These are phyloP conservation scores for Pecten maximus DNA, from an alignment of 2,888 invertebrate species.

Conservation along the genomic window DNA sequence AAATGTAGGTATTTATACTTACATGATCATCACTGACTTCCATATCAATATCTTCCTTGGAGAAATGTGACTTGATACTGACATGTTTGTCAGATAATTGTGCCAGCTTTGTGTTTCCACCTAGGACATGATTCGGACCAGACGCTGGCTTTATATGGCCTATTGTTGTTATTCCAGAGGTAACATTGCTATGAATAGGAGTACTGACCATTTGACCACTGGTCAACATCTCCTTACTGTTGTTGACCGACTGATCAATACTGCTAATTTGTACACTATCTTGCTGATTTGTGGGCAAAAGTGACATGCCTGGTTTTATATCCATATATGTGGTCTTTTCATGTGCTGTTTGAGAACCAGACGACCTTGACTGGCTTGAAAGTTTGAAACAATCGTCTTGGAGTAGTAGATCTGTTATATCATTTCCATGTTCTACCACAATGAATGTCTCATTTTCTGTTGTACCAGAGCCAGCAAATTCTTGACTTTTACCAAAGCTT, in stretches of 20 bases:
- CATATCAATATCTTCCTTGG: neutral
- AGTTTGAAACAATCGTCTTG: neutral
- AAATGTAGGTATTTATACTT: neutral
- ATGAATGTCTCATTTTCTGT: neutral
- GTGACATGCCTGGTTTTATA: neutral
- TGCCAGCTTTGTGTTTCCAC: neutral
- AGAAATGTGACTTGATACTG: neutral
- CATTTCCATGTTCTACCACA: neutral
- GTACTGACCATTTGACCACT: neutral
- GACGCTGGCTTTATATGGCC: neutral
- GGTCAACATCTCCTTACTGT: neutral
- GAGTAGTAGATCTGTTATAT: neutral
- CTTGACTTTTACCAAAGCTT: neutral
- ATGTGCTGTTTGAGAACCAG: neutral
- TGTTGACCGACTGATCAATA: neutral
- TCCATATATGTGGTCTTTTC: neutral
- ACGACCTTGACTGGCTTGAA: neutral
- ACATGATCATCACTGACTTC: neutral
- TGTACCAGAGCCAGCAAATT: neutral
- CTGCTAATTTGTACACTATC: neutral
- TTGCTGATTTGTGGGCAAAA: neutral
- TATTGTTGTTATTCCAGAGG: neutral
- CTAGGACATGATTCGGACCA: neutral
- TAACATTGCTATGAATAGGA: neutral
- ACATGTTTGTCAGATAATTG: slow-evolving; percentile 6